A percentile compares a stretch with the other conserved stretches of the same genome.
Evolutionary conservation across 2,888 invertebrate genomes (phyloP).

Genomic region (Entomobrya multifasciata): DNA sequence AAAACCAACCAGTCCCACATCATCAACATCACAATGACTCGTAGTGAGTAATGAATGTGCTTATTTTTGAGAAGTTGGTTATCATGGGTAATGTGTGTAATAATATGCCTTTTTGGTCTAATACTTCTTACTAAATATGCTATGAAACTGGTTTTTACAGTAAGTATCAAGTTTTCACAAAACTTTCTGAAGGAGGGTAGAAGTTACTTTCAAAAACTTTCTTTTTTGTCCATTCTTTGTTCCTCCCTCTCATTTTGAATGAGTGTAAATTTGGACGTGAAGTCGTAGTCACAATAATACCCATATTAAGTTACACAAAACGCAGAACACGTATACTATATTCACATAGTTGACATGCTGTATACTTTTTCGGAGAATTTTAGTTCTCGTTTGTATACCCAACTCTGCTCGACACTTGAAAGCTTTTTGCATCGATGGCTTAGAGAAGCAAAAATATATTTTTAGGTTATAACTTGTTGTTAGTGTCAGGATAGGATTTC

Average conservation of each 20-base stretch:
- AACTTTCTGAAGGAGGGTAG: no score
- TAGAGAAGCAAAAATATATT: background rate
- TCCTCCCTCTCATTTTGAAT: background rate
- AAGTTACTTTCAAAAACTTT: constrained; percentile 9
- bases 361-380: background rate
- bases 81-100: no score
- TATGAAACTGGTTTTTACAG: constrained; percentile 17
- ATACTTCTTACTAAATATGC: no score
- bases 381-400: no score
- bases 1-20: no score
- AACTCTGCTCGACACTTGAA: no score
- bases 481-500: constrained; percentile 22
- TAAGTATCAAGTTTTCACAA: no score
- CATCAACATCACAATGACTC: background rate
- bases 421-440: no score
- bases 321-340: background rate
- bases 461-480: background rate
- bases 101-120: no score
- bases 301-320: background rate
- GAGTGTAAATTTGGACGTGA: constrained; percentile 32
- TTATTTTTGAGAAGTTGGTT: no score
- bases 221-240: constrained; percentile 2
- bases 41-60: background rate
- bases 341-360: constrained; percentile 4
- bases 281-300: background rate